Conservation (phyloP, 2,797 vertebrate genomes). For the Telmatherina bonti region DNA sequence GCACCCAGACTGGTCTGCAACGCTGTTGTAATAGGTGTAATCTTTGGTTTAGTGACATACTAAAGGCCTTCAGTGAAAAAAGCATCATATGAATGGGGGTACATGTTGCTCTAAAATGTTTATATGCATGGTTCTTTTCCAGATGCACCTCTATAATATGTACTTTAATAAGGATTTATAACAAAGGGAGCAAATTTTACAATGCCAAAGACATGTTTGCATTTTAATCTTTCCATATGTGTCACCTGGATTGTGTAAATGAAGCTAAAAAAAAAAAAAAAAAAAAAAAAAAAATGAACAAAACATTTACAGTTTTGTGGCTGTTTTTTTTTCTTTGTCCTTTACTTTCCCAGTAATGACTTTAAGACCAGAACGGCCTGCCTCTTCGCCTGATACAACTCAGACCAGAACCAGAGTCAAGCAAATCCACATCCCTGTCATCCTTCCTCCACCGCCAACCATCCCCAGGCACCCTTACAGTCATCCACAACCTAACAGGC, state of each 20-base stretch:
- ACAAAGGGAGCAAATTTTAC: slow-evolving; percentile 25
- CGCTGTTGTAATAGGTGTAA: too few relatives aligned
- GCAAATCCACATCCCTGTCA: slow-evolving; percentile 81
- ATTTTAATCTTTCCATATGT: slow-evolving; percentile 5
- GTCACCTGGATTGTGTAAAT: slow-evolving; percentile 2
- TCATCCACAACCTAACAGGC: slow-evolving; percentile 66
- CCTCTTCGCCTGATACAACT: slow-evolving; percentile 56
- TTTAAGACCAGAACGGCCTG: slow-evolving; percentile 65
- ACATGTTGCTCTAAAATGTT: too few relatives aligned
- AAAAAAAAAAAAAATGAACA: background rate
- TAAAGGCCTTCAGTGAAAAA: background rate
- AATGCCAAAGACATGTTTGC: slow-evolving; percentile 16
- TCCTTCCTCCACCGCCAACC: slow-evolving; percentile 60
- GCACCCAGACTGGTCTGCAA: too few relatives aligned
- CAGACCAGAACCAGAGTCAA: slow-evolving; percentile 64
- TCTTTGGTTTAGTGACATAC: background rate
- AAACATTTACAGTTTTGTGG: slow-evolving; percentile 4
- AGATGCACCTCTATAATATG: background rate
- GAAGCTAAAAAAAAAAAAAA: background rate
- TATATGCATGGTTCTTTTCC: too few relatives aligned
- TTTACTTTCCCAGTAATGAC: slow-evolving; percentile 58
- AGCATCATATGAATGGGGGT: too few relatives aligned
- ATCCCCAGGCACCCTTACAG: slow-evolving; percentile 55
- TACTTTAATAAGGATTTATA: slow-evolving; percentile 40
- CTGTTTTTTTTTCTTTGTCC: slow-evolving; percentile 24